Evolutionary conservation across 2,888 invertebrate species (phyloP), one percentile per base, ranked within the genome.

Genomic region (Sarcophaga carnaria): DNA sequence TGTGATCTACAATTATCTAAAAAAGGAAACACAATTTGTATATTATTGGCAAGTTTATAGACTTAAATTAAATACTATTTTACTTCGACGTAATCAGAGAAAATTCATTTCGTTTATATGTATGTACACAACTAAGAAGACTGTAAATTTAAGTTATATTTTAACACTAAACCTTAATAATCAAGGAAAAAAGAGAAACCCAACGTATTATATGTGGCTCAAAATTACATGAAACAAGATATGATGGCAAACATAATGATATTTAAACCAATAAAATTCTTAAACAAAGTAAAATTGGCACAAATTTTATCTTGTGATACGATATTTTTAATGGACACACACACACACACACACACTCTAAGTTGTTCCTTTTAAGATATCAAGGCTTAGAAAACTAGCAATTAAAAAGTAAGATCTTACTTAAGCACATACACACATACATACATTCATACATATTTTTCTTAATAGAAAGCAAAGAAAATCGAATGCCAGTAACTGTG

Each of bases 401-500:
- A 37, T 37, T 37, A 37, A 37, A 10, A 37, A 1, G 37, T 37
- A 37, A 54, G 54, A 54, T 54, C 17, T 54, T 12, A 49, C 10
- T 10, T 49, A 49, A 49, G 14, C 14, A 49, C 14, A 49, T 14
- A 49, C 11, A 49, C 4, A 49, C 11, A 49, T 14, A 49, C 49
- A 14, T 49, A 54, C 37, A 37, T 37, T 37, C 37, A 49, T 14
- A 49, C 1, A 54, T 14, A 14, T 54, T 14, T 54, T 54, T 12
- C 17, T 54, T 54, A 54, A 54, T 54, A 14, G 17, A 54, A 54
- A 54, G 17, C 54, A 17, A 54, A 54, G 20, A 20, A 37, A 62
- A 11, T 62, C 64, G 62, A 66, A 47, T 49, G 66, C 49, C 64
- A 49, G 49, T 54, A 49, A 54, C 64, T 59, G 45, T 77, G 77